phyloP scores from a whole-genome alignment of 37 sponge, comb jelly and placozoan genomes.

The Hexactinellida sp. region DNA sequence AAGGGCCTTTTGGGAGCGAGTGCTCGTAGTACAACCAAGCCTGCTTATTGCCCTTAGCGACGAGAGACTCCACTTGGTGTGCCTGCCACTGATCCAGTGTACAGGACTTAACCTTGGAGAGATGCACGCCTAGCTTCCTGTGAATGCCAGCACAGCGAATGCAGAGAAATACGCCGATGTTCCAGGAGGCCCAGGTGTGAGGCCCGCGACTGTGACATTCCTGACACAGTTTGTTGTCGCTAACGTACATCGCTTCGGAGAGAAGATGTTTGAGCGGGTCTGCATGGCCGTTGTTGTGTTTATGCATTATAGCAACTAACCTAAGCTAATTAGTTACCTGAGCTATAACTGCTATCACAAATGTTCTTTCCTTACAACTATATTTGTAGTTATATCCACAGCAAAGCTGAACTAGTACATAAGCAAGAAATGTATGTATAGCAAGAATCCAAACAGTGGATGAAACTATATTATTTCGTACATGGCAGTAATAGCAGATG shows the following conservation, averaged over 20 bases:
- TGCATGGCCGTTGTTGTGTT: neutral
- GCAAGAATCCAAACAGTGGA: no score
- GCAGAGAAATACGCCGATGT: neutral
- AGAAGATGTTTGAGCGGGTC: neutral
- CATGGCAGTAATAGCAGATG: no score
- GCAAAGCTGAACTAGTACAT: no score
- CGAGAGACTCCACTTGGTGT: neutral
- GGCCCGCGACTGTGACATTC: conserved; percentile 1
- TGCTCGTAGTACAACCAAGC: conserved; percentile 6
- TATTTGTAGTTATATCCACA: no score
- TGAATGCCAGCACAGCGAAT: neutral
- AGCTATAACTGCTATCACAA: neutral
- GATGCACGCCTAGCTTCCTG: neutral
- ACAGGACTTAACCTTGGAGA: neutral
- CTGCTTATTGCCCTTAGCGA: neutral
- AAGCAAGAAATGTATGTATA: no score
- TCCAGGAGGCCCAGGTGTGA: conserved; percentile 10
- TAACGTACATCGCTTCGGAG: neutral
- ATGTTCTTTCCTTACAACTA: no score
- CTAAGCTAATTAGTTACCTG: neutral
- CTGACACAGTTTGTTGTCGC: neutral
- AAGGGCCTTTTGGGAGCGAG: neutral
- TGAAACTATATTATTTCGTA: no score
- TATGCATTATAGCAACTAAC: neutral
- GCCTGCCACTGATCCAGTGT: conserved; percentile 1